These are phyloP conservation scores for Xyliphius kryptos DNA, from an alignment of 2,113 vertebrate genomes.

Conservation along the genomic window DNA sequence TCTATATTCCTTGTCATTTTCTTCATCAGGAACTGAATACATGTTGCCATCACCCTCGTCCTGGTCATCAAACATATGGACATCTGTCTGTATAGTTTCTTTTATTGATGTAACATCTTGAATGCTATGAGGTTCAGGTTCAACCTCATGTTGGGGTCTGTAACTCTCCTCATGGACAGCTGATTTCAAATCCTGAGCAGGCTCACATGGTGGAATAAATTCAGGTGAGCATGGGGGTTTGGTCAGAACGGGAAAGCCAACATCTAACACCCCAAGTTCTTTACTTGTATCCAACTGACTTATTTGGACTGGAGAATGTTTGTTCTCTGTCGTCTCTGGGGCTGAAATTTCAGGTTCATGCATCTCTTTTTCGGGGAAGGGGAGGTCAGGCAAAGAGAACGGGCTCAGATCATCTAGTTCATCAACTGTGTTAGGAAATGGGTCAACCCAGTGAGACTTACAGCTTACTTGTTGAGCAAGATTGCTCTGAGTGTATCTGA, in stretches of 20 bases:
- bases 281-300: conserved; percentile 49
- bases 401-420: conserved; percentile 79
- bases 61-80: conserved; percentile 49
- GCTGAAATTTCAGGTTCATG: conserved; percentile 60
- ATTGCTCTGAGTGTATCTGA: conserved; percentile 61
- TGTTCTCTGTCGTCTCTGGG: conserved; percentile 59
- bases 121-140: conserved; percentile 63
- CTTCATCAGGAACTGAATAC: conserved; percentile 46
- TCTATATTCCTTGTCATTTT: conserved; percentile 51
- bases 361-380: conserved; percentile 77
- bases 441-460: conserved; percentile 82
- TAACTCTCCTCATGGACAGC: conserved; percentile 41
- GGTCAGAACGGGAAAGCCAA: conserved; percentile 49
- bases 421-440: conserved; percentile 70
- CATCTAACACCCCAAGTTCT: conserved; percentile 56
- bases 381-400: conserved; percentile 84
- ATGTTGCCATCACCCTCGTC: conserved; percentile 44
- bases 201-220: conserved; percentile 47
- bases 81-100: conserved; percentile 48
- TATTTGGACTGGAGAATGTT: conserved; percentile 45
- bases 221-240: conserved; percentile 50
- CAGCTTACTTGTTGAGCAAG: conserved; percentile 52
- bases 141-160: conserved; percentile 53
- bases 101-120: conserved; percentile 47
- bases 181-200: conserved; percentile 53